Evolutionary conservation across 2,113 vertebrate genomes (phyloP).

Genomic region (Marcusenius ussheri): DNA sequence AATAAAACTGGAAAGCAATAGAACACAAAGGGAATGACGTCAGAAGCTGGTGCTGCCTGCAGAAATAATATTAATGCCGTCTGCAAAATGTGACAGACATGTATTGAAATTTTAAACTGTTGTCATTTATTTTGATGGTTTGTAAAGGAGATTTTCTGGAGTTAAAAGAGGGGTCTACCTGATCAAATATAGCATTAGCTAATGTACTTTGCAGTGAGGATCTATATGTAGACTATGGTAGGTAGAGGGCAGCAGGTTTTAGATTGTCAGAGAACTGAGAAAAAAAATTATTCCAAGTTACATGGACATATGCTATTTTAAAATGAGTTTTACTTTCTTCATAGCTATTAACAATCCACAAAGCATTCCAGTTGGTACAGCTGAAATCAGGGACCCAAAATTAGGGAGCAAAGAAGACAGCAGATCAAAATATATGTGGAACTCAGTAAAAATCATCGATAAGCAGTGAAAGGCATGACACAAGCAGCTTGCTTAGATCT

Average conservation of each 20-base stretch:
- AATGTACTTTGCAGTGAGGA: not conserved
- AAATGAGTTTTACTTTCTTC: not conserved
- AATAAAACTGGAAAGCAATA: not conserved
- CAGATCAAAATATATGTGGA: not conserved
- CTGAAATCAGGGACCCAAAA: not conserved
- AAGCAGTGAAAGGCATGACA: not conserved
- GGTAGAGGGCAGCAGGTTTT: not conserved
- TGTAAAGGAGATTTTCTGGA: not conserved
- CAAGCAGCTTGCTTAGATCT: not conserved
- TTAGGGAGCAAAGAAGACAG: not conserved
- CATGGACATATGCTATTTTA: not conserved
- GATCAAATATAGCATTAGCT: not conserved
- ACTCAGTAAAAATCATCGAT: not conserved
- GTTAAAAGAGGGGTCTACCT: not conserved
- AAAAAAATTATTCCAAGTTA: not conserved
- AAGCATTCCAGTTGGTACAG: not conserved
- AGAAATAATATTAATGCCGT: not conserved
- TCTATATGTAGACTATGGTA: not conserved
- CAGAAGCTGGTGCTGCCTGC: not conserved
- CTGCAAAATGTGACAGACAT: not conserved
- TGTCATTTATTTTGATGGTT: not conserved
- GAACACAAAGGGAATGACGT: not conserved
- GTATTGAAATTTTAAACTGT: not conserved
- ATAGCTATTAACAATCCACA: not conserved
- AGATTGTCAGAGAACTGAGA: not conserved